Evolutionary conservation across 2,797 vertebrate species (phyloP).

Genomic region (Parambassis ranga): DNA sequence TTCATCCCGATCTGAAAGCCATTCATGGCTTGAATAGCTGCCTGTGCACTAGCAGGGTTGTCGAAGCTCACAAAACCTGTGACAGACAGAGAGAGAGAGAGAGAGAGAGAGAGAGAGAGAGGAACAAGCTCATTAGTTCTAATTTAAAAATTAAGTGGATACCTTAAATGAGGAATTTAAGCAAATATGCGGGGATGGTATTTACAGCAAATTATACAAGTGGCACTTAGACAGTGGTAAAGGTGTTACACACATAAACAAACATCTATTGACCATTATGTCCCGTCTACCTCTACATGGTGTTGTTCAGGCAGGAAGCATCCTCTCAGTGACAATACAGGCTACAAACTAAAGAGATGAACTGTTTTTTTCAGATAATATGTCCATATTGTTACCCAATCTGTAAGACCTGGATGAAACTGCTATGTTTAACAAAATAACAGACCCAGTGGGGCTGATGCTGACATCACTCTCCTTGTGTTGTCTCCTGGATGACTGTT

Average conservation of each 20-base stretch:
- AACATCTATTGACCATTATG: not conserved
- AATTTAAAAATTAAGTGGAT: not conserved
- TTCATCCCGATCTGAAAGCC: conserved; percentile 99
- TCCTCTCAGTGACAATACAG: not conserved
- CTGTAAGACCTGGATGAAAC: too few species aligned
- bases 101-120: too few species aligned
- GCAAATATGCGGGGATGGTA: not conserved
- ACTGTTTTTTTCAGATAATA: not conserved
- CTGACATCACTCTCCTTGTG: not conserved
- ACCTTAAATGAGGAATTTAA: not conserved
- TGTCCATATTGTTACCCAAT: too few species aligned
- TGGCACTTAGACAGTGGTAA: not conserved
- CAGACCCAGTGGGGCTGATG: not conserved
- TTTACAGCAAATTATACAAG: not conserved
- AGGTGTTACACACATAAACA: not conserved
- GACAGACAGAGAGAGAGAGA: too few species aligned
- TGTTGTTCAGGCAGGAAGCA: conserved; percentile 20
- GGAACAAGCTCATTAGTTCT: not conserved
- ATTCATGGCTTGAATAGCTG: conserved; percentile 99
- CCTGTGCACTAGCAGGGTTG: conserved; percentile 97
- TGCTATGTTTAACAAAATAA: not conserved
- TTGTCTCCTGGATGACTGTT: conserved; percentile 6
- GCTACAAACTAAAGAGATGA: too few species aligned
- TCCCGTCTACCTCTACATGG: conserved; percentile 27
- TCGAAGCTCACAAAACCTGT: conserved; percentile 98